Percentiles rank a stretch among this genome's conserved stretches.
phyloP scores from a whole-genome alignment of 2,797 vertebrate genomes.

The Furcifer pardalis region DNA sequence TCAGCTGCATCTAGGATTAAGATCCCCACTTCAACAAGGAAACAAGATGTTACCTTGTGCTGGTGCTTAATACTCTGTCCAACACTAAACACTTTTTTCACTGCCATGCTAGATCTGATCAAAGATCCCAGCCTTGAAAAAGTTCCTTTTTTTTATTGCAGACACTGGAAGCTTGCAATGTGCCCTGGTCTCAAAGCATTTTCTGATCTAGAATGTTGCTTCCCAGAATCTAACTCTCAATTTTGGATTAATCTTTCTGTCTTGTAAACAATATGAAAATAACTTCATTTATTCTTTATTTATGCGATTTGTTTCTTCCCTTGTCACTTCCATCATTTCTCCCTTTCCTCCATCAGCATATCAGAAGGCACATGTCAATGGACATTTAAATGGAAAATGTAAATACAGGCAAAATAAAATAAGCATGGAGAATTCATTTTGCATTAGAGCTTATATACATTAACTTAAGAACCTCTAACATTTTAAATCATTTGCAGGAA shows the following conservation, averaged over 20 bases:
- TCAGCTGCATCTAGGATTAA: not conserved
- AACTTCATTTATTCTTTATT: not conserved
- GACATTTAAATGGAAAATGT: too few relatives aligned
- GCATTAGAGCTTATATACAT: too few relatives aligned
- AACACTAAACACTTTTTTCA: not conserved
- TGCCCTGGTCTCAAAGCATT: not conserved
- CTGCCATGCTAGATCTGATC: not conserved
- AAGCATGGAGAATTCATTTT: not conserved
- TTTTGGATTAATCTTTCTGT: not conserved
- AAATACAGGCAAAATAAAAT: not conserved
- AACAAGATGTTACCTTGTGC: not conserved
- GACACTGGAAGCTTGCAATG: not conserved
- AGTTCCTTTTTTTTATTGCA: too few relatives aligned
- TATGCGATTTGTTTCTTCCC: not conserved
- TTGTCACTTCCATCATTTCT: too few relatives aligned
- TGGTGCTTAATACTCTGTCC: not conserved
- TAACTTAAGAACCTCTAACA: not conserved
- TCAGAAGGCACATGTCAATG: not conserved
- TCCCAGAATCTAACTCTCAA: not conserved
- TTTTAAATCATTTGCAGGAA: not conserved
- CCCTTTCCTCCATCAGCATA: not conserved
- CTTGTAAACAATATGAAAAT: not conserved
- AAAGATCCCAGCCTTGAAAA: not conserved
- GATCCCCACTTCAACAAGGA: not conserved
- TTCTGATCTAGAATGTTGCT: too few relatives aligned